Evolutionary conservation across 2,113 vertebrate species (phyloP).

Genomic region (Phrynosoma platyrhinos): DNA sequence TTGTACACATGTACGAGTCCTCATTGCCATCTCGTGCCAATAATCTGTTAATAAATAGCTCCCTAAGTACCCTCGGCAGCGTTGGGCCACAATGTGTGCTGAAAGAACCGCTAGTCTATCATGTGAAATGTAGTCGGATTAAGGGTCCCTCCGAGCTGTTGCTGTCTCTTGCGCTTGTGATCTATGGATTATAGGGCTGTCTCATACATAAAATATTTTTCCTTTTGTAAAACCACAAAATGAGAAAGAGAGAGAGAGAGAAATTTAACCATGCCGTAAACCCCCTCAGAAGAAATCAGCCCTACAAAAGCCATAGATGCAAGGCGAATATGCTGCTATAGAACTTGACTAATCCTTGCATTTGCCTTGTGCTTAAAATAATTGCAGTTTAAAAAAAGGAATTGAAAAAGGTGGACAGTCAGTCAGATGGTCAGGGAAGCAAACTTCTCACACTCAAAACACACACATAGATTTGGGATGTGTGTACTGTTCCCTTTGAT

Average conservation of each 20-base stretch:
- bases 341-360: slow-evolving; percentile 24
- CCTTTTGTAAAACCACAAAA: slow-evolving; percentile 35
- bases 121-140: not conserved
- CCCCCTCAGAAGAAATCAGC: not conserved
- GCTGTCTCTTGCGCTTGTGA: slow-evolving; percentile 8
- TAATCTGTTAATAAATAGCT: slow-evolving; percentile 37
- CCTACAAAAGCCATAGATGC: slow-evolving; percentile 35
- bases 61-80: not conserved
- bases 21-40: not conserved
- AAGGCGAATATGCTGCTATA: slow-evolving; percentile 27
- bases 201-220: slow-evolving; percentile 36
- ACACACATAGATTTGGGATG: not conserved
- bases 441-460: slow-evolving; percentile 10
- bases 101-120: not conserved
- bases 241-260: slow-evolving; percentile 4
- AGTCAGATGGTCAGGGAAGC: not conserved
- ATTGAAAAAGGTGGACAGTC: not conserved
- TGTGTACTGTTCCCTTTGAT: not conserved
- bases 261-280: slow-evolving; percentile 53
- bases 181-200: slow-evolving; percentile 40
- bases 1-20: not conserved
- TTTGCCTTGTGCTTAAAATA: not conserved
- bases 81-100: not conserved
- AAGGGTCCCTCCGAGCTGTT: slow-evolving; percentile 39
- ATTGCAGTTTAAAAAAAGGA: not conserved